phyloP scores from a whole-genome alignment of 2,113 vertebrate genomes.

The Shinisaurus crocodilurus region DNA sequence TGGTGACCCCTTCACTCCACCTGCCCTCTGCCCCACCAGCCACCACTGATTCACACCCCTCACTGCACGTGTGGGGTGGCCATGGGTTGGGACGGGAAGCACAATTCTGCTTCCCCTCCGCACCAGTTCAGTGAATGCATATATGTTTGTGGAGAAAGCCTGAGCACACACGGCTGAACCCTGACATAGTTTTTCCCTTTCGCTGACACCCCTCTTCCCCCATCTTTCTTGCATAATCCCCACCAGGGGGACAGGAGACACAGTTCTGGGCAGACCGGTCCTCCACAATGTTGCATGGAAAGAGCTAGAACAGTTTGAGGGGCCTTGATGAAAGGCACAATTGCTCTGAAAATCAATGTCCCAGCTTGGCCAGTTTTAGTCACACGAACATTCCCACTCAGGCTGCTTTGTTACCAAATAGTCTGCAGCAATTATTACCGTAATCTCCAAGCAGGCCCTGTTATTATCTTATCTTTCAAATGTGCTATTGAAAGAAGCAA shows the following conservation, averaged over 20 bases:
- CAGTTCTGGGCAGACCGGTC: too few relatives aligned
- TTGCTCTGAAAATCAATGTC: neutral
- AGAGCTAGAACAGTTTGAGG: neutral
- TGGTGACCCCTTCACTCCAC: too few relatives aligned
- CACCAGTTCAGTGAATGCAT: neutral
- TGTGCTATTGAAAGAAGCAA: neutral
- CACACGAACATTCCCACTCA: slow-evolving; percentile 25
- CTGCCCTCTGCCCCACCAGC: too few relatives aligned
- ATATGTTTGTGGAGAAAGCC: too few relatives aligned
- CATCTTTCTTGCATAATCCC: too few relatives aligned
- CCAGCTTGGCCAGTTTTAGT: neutral
- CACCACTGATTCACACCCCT: neutral
- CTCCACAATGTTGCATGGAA: neutral
- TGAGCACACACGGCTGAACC: too few relatives aligned
- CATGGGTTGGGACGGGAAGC: neutral
- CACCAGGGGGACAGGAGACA: too few relatives aligned
- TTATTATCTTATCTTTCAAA: neutral
- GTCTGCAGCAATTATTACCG: neutral
- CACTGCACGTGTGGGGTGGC: neutral
- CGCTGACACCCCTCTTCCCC: too few relatives aligned
- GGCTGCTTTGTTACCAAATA: slow-evolving; percentile 25
- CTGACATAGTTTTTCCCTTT: too few relatives aligned
- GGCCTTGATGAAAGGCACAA: neutral
- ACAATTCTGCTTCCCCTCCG: neutral
- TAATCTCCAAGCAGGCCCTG: too few relatives aligned